Percentiles rank a stretch among this genome's conserved stretches.
Evolutionary conservation across 1,140 invertebrate species (phyloP).

Genomic region (Anoplolepis gracilipes): DNA sequence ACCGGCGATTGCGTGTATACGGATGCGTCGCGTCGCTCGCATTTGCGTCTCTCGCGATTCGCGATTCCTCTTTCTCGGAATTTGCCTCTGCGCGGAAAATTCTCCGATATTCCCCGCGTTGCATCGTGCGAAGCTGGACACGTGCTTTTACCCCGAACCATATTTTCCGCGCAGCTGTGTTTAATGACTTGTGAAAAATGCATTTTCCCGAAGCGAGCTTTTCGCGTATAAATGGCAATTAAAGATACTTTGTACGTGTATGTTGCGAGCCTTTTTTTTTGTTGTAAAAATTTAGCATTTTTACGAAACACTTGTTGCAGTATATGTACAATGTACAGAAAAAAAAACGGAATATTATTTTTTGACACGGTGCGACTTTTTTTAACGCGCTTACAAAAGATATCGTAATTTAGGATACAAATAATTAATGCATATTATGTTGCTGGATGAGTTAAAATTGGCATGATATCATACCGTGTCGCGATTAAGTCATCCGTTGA

Average conservation of each 20-base stretch:
- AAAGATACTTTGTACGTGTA: no score
- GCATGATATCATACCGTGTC: conserved; percentile 46
- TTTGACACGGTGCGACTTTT: neutral
- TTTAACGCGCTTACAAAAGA: conserved; percentile 12
- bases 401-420: conserved; percentile 21
- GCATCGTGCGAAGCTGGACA: neutral
- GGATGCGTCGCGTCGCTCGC: conserved; percentile 25
- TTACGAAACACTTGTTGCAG: neutral
- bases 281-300: no score
- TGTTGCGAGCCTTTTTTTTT: no score
- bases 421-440: conserved; percentile 24
- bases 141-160: neutral
- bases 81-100: neutral
- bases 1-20: conserved; percentile 31
- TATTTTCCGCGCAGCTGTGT: no score
- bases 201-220: neutral
- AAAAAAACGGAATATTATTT: neutral
- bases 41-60: neutral
- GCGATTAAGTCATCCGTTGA: conserved; percentile 60
- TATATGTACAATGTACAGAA: neutral
- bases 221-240: neutral
- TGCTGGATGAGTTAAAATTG: conserved; percentile 39
- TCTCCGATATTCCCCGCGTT: neutral
- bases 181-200: no score
- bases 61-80: conserved; percentile 16